A percentile compares a stretch with the other conserved stretches of the same genome.
These are phyloP conservation scores for Triplophysa tibetana DNA, from an alignment of 2,113 vertebrate species.

Conservation along the genomic window DNA sequence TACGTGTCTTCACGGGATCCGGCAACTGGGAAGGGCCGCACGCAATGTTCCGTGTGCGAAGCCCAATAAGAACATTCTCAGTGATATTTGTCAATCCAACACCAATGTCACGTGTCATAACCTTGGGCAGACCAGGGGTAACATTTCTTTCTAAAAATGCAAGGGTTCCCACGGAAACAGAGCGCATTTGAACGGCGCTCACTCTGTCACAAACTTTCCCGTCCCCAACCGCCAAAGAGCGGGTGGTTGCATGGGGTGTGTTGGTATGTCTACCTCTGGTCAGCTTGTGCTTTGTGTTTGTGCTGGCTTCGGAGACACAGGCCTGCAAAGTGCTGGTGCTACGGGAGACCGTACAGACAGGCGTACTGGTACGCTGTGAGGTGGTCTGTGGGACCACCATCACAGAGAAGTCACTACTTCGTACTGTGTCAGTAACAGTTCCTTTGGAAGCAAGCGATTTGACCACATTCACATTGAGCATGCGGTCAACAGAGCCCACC, in stretches of 20 bases:
- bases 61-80: constrained; percentile 89
- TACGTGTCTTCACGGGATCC: constrained; percentile 78
- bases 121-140: constrained; percentile 42
- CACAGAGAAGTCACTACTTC: constrained; percentile 70
- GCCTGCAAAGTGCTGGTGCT: constrained; percentile 77
- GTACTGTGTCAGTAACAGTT: constrained; percentile 72
- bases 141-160: constrained; percentile 35
- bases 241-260: constrained; percentile 70
- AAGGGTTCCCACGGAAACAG: constrained; percentile 80
- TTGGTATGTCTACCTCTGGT: constrained; percentile 85
- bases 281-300: constrained; percentile 77
- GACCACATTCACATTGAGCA: constrained; percentile 63
- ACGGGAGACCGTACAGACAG: constrained; percentile 71
- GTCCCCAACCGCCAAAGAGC: constrained; percentile 83
- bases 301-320: constrained; percentile 74
- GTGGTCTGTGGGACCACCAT: constrained; percentile 78
- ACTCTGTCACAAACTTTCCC: constrained; percentile 77
- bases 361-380: constrained; percentile 79
- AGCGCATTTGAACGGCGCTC: constrained; percentile 68
- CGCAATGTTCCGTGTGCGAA: constrained; percentile 91
- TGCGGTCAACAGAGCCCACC: constrained; percentile 82
- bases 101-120: constrained; percentile 83
- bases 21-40: constrained; percentile 82
- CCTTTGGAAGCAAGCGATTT: constrained; percentile 72
- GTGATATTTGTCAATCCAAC: constrained; percentile 83